Base-by-base conservation (phyloP, 2,888 invertebrate genomes). In the Phaedon cochleariae region DNA sequence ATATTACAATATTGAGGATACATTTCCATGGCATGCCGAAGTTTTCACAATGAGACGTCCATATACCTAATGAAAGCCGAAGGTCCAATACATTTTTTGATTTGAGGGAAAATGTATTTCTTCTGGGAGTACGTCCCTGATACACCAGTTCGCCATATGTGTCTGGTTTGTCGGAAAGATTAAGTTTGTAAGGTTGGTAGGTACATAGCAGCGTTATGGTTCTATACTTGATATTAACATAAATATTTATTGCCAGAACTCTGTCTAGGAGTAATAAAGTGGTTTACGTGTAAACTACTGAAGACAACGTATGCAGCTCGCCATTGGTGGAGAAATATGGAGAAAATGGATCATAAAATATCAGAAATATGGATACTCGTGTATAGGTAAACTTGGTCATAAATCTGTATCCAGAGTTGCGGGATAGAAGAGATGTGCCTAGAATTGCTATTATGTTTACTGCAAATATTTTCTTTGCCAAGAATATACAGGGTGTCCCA, bases 161-260 rank as follows among this genome's bases (percentile, higher is more conserved):
- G 65, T 59, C 34, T 20, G 26, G 18, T 61, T 55, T 65, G 65
- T 59, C 34, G n/a, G 15, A 18, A 46, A 49, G 60, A 64, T 64
- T 55, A 46, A 60, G 64, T 55, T 55, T 48, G 59, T n/a, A n/a
- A n/a, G n/a, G n/a, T n/a, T n/a, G n/a, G n/a, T n/a, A n/a, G n/a
- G n/a, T n/a, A n/a, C n/a, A 55, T 52, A 64, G 34, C 18, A 21
- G 59, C 54, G 51, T 45, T 57, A 60, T 59, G 59, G 64, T 60
- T 37, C 60, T 49, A 51, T 46, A 49, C 62, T 59, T 41, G 62
- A 58, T 59, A n/a, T 45, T 54, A 29, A 62, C 62, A 59, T 66
- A 66, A 66, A 66, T 66, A 66, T 66, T 60, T 61, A 66, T 55
- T 37, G 59, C 51, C 51, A 46, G 41, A 41, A 41, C 15, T 15